A percentile compares a stretch with the other conserved stretches of the same genome.
Conservation (phyloP, 2,113 vertebrate species). For the Aptenodytes patagonicus region DNA sequence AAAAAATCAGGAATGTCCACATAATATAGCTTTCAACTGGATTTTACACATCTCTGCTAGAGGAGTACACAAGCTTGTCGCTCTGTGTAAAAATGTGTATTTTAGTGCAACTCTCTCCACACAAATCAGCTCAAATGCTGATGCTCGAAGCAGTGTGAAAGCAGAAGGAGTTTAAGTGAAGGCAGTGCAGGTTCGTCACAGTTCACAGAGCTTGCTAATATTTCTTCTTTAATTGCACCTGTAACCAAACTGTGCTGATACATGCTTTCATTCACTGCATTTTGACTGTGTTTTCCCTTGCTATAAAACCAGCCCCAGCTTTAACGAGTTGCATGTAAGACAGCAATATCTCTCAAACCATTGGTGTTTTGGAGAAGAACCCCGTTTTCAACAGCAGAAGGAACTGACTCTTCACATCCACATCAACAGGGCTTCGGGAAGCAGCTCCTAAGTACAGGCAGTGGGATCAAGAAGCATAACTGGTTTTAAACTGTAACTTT, state of each 20-base stretch:
- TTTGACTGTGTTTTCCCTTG: not conserved
- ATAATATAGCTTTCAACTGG: not conserved
- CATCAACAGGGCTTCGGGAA: not conserved
- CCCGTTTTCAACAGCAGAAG: not conserved
- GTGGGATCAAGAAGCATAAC: not conserved
- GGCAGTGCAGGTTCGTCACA: not conserved
- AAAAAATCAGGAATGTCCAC: not conserved
- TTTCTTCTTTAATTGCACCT: slow-evolving; percentile 30
- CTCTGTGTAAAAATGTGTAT: not conserved
- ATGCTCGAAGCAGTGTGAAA: not conserved
- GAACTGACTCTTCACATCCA: not conserved
- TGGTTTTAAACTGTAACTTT: not conserved
- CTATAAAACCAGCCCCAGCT: not conserved
- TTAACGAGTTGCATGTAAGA: not conserved
- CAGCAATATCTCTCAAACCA: not conserved
- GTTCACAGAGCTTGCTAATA: not conserved
- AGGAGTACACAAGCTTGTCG: not conserved
- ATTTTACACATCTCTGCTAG: not conserved
- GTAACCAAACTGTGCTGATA: not conserved
- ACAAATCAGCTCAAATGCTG: slow-evolving; percentile 3
- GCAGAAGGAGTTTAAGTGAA: not conserved
- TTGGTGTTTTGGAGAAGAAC: not conserved
- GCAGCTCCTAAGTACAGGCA: not conserved
- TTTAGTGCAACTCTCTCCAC: not conserved
- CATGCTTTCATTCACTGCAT: not conserved